A percentile compares a stretch with the other conserved stretches of the same genome.
Evolutionary conservation across 2,113 vertebrate species (phyloP).

Genomic region (Setophaga coronata): DNA sequence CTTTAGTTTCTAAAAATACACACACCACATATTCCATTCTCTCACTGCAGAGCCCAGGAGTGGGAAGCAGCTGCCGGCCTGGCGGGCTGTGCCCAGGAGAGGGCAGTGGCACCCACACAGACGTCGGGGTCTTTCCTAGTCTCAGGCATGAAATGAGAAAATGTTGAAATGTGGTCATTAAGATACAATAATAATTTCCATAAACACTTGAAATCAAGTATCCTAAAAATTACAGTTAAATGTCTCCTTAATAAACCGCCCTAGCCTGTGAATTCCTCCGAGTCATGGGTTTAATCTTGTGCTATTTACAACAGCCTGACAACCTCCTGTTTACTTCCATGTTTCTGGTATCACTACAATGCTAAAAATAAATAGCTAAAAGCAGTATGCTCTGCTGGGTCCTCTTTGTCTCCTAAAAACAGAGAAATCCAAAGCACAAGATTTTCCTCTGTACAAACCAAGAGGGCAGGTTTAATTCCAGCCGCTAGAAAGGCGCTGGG

Average conservation of each 20-base stretch:
- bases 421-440: constrained; percentile 19
- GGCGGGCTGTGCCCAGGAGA: constrained; percentile 65
- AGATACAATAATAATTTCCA: constrained; percentile 44
- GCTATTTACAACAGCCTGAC: constrained; percentile 74
- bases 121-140: not conserved
- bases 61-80: not conserved
- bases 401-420: constrained; percentile 66
- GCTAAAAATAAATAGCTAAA: constrained; percentile 81
- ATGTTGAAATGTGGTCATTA: constrained; percentile 41
- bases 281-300: constrained; percentile 68
- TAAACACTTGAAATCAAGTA: constrained; percentile 58
- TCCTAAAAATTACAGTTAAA: constrained; percentile 53
- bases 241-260: constrained; percentile 25
- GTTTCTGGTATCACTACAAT: constrained; percentile 71
- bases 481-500: not conserved
- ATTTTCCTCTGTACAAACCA: constrained; percentile 5
- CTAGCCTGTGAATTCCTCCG: constrained; percentile 8
- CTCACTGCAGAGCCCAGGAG: not conserved
- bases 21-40: accelerated
- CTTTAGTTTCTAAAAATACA: not conserved
- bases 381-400: constrained; percentile 61
- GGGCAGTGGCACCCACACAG: constrained; percentile 63
- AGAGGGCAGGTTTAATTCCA: constrained; percentile 51
- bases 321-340: constrained; percentile 77
- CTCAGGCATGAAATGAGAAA: not conserved